Evolutionary conservation across 2,113 vertebrate genomes (phyloP).

Genomic region (Daphoenositta chrysoptera): DNA sequence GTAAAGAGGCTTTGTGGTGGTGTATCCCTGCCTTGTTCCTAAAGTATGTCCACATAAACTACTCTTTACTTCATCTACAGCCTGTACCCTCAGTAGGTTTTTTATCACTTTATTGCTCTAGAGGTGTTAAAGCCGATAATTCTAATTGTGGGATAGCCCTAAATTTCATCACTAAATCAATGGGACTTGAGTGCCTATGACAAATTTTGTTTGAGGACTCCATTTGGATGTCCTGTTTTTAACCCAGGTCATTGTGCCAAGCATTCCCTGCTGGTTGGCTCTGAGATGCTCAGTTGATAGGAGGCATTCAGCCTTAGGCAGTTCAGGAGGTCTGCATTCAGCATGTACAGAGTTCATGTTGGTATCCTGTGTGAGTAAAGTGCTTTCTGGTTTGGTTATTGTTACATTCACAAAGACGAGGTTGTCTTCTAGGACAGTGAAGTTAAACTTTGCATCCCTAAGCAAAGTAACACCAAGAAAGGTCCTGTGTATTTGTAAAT

Average conservation of each 20-base stretch:
- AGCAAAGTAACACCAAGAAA: neutral
- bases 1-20: neutral
- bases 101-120: neutral
- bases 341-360: fast-evolving
- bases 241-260: neutral
- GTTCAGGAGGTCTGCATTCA: neutral
- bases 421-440: neutral
- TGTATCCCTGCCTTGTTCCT: neutral
- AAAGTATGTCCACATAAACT: neutral
- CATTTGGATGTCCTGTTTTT: neutral
- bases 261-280: neutral
- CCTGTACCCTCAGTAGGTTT: neutral
- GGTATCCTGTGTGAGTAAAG: neutral
- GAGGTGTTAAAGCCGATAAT: neutral
- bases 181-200: neutral
- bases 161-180: neutral
- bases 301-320: neutral
- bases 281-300: neutral
- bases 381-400: neutral
- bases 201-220: neutral
- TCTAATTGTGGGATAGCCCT: neutral
- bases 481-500: neutral
- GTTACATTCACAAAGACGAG: neutral
- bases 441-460: neutral
- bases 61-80: neutral